Evolutionary conservation across 1,140 invertebrate genomes (phyloP), one percentile per base, ranked within the genome.

Genomic region (Drosophila erecta): DNA sequence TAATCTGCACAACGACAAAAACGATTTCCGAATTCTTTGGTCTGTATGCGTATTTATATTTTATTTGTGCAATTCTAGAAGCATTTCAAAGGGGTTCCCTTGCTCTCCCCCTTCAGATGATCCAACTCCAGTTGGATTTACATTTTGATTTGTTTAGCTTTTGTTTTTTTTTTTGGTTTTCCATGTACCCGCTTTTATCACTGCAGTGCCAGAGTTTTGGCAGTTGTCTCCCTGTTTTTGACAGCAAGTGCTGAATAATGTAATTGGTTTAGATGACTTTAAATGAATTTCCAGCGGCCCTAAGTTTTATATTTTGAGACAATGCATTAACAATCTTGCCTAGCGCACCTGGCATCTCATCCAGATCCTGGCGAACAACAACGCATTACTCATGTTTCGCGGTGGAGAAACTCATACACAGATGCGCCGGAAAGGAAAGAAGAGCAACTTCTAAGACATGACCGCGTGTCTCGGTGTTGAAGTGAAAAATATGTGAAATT

Each of bases 401-500:
- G 83, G 81, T 69, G 79, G 76, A 72, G 70, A 44, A 35, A 62
- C 51, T 54, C 58, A 47, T 66, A 79, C 58, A 49, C 22, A 62
- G 44, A 58, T 50, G 40, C 81, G 72, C 59, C 56, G 65, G 79
- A 35, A 47, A 59, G 47, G 38, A 14, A 14, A 3, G 2, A 57
- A 37, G 33, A 66, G 44, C 44, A 83, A 83, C 76, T 84, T 84
- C 66, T 79, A 89, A 81, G 76, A 81, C 77, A 89, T 79, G 76
- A 67, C 74, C 74, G 58, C 73, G 46, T 55, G 51, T 61, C 40
- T 54, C 57, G 56, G 77, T 47, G 78, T 83, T 87, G 83, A 89
- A 89, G 79, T 86, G 76, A 87, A 87, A 89, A 89, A 89, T 89
- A 89, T 89, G 85, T 89, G 84, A 89, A 89, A 89, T 89, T 89